Percentiles rank a stretch among this genome's conserved stretches.
These are phyloP conservation scores for Ennomos fuscantarius DNA, from an alignment of 2,888 invertebrate genomes.

Conservation along the genomic window DNA sequence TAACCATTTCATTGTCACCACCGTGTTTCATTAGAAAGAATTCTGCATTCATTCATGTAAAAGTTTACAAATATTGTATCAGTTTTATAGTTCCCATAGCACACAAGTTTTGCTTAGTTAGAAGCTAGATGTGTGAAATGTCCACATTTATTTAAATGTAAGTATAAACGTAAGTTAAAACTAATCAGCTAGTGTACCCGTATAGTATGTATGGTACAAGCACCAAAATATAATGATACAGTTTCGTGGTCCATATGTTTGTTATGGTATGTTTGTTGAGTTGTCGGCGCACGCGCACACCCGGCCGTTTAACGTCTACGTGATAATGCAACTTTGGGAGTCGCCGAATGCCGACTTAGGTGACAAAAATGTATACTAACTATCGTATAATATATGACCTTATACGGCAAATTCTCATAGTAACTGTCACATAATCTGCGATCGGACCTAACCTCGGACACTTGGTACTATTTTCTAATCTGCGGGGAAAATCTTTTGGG, in stretches of 20 bases:
- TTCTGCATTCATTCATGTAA: too few relatives aligned
- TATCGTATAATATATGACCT: constrained; percentile 20
- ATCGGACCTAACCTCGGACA: constrained; percentile 8
- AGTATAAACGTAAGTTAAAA: too few relatives aligned
- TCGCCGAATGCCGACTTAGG: constrained; percentile 68
- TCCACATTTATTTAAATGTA: too few relatives aligned
- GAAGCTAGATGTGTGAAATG: too few relatives aligned
- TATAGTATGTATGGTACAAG: constrained; percentile 2
- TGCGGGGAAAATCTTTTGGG: too few relatives aligned
- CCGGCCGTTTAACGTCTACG: constrained; percentile 65
- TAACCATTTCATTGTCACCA: too few relatives aligned
- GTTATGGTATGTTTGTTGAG: constrained; percentile 69
- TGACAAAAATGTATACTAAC: constrained; percentile 55
- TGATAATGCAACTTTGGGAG: constrained; percentile 71
- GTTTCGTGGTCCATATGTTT: constrained; percentile 52
- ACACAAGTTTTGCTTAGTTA: too few relatives aligned
- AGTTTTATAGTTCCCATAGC: too few relatives aligned
- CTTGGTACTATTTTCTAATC: neutral
- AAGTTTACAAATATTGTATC: too few relatives aligned
- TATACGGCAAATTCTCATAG: constrained; percentile 21
- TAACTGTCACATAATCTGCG: constrained; percentile 8
- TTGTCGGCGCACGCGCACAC: constrained; percentile 64
- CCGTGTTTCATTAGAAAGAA: too few relatives aligned
- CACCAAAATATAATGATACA: constrained; percentile 51
- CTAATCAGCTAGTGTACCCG: too few relatives aligned